phyloP scores from a whole-genome alignment of 2,797 vertebrate genomes.

The Spinus olivaceus region DNA sequence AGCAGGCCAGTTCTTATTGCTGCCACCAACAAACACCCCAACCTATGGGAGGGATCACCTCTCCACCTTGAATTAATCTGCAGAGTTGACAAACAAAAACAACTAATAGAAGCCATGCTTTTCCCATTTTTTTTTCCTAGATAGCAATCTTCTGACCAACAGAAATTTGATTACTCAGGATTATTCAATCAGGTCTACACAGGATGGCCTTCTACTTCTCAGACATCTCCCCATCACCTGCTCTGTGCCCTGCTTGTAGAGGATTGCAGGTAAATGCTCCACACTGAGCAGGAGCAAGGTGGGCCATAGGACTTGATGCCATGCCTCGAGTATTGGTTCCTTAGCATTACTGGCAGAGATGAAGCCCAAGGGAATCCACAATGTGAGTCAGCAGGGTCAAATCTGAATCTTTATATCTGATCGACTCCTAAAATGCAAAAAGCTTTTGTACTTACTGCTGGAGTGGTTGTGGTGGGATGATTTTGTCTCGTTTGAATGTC shows the following conservation, averaged over 20 bases:
- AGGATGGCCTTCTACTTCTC: background rate
- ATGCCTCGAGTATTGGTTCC: background rate
- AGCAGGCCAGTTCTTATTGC: background rate
- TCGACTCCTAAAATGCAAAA: background rate
- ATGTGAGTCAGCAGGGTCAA: background rate
- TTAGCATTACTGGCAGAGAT: background rate
- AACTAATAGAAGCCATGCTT: background rate
- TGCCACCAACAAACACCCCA: background rate
- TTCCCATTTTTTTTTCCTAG: background rate
- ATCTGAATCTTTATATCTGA: background rate
- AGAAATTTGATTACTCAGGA: background rate
- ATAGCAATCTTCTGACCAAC: background rate
- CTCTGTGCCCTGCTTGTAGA: background rate
- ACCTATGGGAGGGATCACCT: background rate
- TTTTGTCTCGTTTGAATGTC: slow-evolving; percentile 37
- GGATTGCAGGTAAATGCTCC: background rate
- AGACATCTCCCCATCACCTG: background rate
- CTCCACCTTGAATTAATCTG: background rate
- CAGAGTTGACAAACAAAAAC: background rate
- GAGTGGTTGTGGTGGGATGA: background rate
- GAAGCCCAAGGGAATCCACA: background rate
- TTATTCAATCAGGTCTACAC: background rate
- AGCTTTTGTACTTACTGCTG: slow-evolving; percentile 52
- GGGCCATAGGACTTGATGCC: background rate
- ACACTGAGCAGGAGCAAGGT: background rate